Evolutionary conservation across 1,140 invertebrate species (phyloP), one percentile per base, ranked within the genome.

Genomic region (Sminthurinus signatus): DNA sequence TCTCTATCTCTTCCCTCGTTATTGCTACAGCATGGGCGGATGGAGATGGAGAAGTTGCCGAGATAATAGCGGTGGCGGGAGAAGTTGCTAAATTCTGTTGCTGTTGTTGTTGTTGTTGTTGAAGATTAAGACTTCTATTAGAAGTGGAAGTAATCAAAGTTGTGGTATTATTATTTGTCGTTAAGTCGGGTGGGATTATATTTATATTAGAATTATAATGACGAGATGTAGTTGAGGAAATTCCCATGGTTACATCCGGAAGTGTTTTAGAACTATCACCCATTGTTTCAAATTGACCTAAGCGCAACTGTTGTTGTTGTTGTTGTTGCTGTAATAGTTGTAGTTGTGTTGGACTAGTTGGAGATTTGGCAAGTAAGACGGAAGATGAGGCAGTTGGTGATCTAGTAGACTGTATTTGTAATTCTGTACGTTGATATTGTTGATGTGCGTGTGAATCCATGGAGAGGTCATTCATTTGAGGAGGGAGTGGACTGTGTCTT

Each of bases 301-400:
- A 14, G 42, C 25, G 23, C 42, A 58, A 44, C 50, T 39, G 31
- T 12, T n/a, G 31, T 27, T 61, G 46, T 32, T 52, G 25, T 32
- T 52, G 32, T 50, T 55, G 50, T 32, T 56, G 51, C 31, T 62
- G 60, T 42, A 55, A 28, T 23, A 42, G 39, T 2, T n/a, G 29
- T 1, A 28, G 43, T 28, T 62, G 39, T 17, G 70, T 70, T 31
- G 75, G 75, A 62, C 75, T 75, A n/a, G 73, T 85, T 14, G 87
- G 88, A 29, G 88, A 89, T 78, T 90, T 91, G 76, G 90, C 88
- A 67, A 88, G 75, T 5, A 14, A 27, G 74, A 85, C 88, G 12
- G 87, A 89, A 71, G 72, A 67, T 27, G 86, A 82, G 75, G 87
- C 88, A 23, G 87, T 15, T 8, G 85, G 84, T 17, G 86, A 87